Conservation (phyloP, 2,888 invertebrate genomes). For the Idaea straminata region DNA sequence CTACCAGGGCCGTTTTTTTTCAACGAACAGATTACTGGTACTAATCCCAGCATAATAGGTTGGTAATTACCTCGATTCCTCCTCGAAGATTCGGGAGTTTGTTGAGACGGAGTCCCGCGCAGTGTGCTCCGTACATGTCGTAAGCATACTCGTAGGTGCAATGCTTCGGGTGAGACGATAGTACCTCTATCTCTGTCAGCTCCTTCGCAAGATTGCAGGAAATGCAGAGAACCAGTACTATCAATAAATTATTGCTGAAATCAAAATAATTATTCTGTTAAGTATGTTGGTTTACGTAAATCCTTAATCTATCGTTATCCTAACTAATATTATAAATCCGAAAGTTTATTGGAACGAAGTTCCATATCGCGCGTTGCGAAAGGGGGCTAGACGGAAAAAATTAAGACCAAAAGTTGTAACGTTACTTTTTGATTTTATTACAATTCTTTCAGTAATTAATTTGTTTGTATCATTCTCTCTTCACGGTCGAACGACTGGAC, state of each 20-base stretch:
- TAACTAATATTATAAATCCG: no score
- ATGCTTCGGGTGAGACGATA: slow-evolving; percentile 52
- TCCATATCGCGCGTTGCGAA: no score
- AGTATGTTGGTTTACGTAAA: neutral
- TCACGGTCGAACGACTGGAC: no score
- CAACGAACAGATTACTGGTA: no score
- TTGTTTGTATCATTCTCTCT: no score
- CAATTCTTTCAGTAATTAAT: no score
- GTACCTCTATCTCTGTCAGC: slow-evolving; percentile 59
- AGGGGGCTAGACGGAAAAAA: no score
- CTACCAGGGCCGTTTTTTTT: no score
- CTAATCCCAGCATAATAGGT: neutral
- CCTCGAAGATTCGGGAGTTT: slow-evolving; percentile 74
- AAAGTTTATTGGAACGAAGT: no score
- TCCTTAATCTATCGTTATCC: no score
- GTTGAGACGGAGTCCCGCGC: slow-evolving; percentile 66
- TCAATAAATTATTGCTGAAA: slow-evolving; percentile 47
- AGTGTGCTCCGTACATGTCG: slow-evolving; percentile 79
- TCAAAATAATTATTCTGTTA: neutral
- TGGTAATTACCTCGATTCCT: slow-evolving; percentile 72
- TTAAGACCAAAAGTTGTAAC: no score
- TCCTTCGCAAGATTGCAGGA: slow-evolving; percentile 43
- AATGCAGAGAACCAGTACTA: slow-evolving; percentile 37
- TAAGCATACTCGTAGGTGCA: slow-evolving; percentile 76
- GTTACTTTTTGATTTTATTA: no score